Conservation (phyloP, 1,140 invertebrate species). For the Diplogasteroides magnus region DNA sequence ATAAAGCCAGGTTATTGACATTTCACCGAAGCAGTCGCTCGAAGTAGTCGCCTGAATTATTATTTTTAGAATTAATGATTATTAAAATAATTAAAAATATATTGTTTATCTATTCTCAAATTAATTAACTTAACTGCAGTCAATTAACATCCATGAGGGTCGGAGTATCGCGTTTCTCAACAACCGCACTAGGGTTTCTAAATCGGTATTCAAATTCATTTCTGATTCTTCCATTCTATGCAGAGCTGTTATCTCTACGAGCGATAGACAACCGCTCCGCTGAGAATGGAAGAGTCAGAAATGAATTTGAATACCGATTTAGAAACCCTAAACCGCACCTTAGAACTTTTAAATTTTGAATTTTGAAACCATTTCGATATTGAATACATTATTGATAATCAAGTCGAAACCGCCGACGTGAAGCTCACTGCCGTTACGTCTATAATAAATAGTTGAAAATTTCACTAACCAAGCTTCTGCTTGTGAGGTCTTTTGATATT, state of each 20-base stretch:
- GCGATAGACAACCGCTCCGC: not conserved
- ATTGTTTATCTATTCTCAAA: conserved; percentile 43
- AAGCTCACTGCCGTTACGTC: conserved; percentile 35
- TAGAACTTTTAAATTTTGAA: no score
- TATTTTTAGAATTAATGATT: no score
- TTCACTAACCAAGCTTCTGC: no score
- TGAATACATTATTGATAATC: conserved; percentile 38
- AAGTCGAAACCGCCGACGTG: conserved; percentile 43
- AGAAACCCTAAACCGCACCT: conserved; percentile 34
- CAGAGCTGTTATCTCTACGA: not conserved
- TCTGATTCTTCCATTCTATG: not conserved
- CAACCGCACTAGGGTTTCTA: no score
- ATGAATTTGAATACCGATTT: not conserved
- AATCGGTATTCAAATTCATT: no score
- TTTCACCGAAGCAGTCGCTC: no score
- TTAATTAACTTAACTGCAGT: conserved; percentile 38
- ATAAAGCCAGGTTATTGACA: no score
- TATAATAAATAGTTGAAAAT: no score
- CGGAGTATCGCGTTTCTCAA: conserved; percentile 12
- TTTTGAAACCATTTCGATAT: no score
- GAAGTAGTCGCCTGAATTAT: no score
- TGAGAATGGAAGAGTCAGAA: not conserved
- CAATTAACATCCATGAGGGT: conserved; percentile 24
- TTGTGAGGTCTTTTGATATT: no score
- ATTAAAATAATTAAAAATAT: no score